Conservation (phyloP, 2,113 vertebrate genomes). For the Tautogolabrus adspersus region DNA sequence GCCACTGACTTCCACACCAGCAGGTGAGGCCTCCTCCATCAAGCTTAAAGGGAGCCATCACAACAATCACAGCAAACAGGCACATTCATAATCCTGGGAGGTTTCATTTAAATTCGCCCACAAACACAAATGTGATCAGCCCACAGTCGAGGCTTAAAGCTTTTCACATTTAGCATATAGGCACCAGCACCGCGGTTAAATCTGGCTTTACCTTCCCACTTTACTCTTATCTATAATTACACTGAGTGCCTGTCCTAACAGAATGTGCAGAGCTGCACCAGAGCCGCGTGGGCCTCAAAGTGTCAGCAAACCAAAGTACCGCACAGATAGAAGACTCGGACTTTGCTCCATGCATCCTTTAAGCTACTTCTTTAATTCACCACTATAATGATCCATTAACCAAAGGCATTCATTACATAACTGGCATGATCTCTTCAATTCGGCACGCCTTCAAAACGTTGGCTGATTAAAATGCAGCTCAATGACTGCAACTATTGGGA, state of each 20-base stretch:
- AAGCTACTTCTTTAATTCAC: no score
- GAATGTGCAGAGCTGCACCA: neutral
- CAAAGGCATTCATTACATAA: no score
- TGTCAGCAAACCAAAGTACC: neutral
- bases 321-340: no score
- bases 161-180: neutral
- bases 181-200: neutral
- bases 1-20: neutral
- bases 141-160: conserved; percentile 2
- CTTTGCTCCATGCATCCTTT: neutral
- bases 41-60: neutral
- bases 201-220: conserved; percentile 18
- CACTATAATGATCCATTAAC: no score
- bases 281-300: neutral
- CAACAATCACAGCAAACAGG: neutral
- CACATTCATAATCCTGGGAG: neutral
- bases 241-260: conserved; percentile 7
- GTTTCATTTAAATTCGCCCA: neutral
- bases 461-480: neutral
- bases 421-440: neutral
- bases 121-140: neutral
- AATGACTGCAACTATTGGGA: neutral
- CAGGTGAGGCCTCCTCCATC: neutral
- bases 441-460: neutral
- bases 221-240: conserved; percentile 34